Evolutionary conservation across 2,888 invertebrate genomes (phyloP), one percentile per base, ranked within the genome.

Genomic region (Tridacna crocea): DNA sequence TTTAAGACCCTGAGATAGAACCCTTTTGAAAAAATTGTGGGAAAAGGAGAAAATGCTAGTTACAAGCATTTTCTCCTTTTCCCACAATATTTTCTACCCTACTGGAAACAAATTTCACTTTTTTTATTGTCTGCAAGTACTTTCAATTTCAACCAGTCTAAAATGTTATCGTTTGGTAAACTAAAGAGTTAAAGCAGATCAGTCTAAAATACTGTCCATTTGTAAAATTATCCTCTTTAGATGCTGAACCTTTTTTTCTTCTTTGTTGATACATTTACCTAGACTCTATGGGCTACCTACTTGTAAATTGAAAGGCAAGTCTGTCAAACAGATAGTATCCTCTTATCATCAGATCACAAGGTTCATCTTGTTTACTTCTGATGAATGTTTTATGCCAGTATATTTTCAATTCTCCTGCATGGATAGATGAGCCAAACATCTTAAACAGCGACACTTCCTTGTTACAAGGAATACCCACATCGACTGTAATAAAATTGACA

Each of bases 251-350:
- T n/a, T n/a, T n/a, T n/a, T n/a, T n/a, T n/a, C n/a, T 36, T 36
- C 36, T 36, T 36, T 36, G 36, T 36, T 36, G 3, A 36, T 36
- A 8, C n/a, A n/a, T n/a, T 4, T 36, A 36, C 36, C 36, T 36
- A 36, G 36, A 36, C 36, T 36, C 3, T 4, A 2, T 36, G 36
- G 2, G 36, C 36, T 46, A 70, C 51, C 46, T 70, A 70, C 70
- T 17, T 22, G 17, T 51, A 70, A 70, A 70, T 2, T 70, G 70
- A 70, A 70, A 48, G 17, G 70, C 70, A 70, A 70, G 70, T 24
- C 26, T 70, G 70, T 47, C 51, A 51, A 24, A 70, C 22, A 70
- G 22, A 70, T 70, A 70, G 24, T 51, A 70, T 12, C 51, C 70
- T 51, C 51, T 70, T 24, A 70, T 46, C 24, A 12, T 26, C 4